phyloP scores from a whole-genome alignment of 1,140 invertebrate species.

The Trichomalopsis sarcophagae region DNA sequence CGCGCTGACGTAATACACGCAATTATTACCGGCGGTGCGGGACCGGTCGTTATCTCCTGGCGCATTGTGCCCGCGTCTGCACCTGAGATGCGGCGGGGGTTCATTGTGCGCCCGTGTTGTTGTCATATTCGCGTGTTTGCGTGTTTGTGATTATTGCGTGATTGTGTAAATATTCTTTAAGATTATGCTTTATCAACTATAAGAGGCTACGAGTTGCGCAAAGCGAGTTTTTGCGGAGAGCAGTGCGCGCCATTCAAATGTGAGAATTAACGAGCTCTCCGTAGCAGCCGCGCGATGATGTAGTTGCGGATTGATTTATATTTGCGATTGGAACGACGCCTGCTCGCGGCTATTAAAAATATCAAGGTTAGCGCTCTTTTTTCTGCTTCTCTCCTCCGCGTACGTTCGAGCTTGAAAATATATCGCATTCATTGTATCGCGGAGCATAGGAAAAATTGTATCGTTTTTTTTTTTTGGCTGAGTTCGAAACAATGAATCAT shows the following conservation, averaged over 20 bases:
- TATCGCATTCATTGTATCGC: not conserved
- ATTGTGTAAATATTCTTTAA: no score
- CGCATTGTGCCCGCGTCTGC: not conserved
- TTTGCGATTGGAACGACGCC: slow-evolving; percentile 30
- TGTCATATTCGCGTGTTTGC: not conserved
- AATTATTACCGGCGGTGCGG: slow-evolving; percentile 64
- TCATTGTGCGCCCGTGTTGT: no score
- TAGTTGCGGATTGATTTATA: slow-evolving; percentile 48
- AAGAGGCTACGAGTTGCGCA: slow-evolving; percentile 11
- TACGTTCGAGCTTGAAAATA: not conserved
- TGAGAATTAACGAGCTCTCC: slow-evolving; percentile 41
- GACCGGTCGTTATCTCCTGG: slow-evolving; percentile 58
- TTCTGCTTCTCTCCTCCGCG: not conserved
- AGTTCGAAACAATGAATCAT: not conserved
- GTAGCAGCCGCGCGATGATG: slow-evolving; percentile 19
- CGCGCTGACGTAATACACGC: slow-evolving; percentile 67
- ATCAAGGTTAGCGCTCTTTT: slow-evolving; percentile 35
- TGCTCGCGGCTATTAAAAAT: slow-evolving; percentile 39
- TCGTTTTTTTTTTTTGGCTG: not conserved
- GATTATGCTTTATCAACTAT: no score
- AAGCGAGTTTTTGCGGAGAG: slow-evolving; percentile 39
- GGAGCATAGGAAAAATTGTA: not conserved
- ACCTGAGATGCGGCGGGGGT: not conserved
- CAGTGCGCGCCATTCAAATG: slow-evolving; percentile 27
- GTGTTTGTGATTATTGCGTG: no score